phyloP scores from a whole-genome alignment of 2,113 vertebrate species.

The Falcunculus frontatus region DNA sequence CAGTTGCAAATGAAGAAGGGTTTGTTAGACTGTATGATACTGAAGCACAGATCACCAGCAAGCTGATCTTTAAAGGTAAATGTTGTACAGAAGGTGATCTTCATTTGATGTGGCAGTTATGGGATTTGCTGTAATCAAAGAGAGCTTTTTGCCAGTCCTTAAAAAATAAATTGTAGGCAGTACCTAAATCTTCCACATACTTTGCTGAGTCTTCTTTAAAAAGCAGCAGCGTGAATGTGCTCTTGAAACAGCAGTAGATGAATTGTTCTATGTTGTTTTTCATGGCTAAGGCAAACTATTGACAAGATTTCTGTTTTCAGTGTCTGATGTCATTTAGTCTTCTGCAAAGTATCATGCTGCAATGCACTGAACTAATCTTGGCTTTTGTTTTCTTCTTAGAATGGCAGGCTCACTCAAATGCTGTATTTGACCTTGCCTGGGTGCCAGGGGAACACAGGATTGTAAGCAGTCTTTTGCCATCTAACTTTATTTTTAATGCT shows the following conservation, averaged over 20 bases:
- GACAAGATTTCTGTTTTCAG: not conserved
- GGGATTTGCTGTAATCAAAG: not conserved
- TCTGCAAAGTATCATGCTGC: not conserved
- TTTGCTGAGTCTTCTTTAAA: not conserved
- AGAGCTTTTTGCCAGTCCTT: not conserved
- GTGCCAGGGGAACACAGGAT: slow-evolving; percentile 87
- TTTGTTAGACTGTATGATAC: slow-evolving; percentile 89
- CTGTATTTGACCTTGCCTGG: slow-evolving; percentile 96
- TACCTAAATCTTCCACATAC: not conserved
- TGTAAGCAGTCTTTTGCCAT: slow-evolving; percentile 72
- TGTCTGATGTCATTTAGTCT: not conserved
- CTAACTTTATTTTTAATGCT: slow-evolving; percentile 11
- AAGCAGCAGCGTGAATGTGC: not conserved
- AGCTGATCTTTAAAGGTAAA: slow-evolving; percentile 83
- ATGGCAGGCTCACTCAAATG: slow-evolving; percentile 95
- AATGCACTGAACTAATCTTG: not conserved
- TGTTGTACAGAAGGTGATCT: not conserved
- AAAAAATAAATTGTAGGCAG: not conserved
- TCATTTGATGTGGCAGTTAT: not conserved
- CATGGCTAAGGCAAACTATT: not conserved
- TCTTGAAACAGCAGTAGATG: not conserved
- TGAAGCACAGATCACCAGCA: slow-evolving; percentile 64
- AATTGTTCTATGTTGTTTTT: not conserved
- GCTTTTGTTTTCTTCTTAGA: slow-evolving; percentile 73
- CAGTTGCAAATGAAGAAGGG: slow-evolving; percentile 93